Percentiles rank a stretch among this genome's conserved stretches.
These are phyloP conservation scores for Mola mola DNA, from an alignment of 2,113 vertebrate species.

Conservation along the genomic window DNA sequence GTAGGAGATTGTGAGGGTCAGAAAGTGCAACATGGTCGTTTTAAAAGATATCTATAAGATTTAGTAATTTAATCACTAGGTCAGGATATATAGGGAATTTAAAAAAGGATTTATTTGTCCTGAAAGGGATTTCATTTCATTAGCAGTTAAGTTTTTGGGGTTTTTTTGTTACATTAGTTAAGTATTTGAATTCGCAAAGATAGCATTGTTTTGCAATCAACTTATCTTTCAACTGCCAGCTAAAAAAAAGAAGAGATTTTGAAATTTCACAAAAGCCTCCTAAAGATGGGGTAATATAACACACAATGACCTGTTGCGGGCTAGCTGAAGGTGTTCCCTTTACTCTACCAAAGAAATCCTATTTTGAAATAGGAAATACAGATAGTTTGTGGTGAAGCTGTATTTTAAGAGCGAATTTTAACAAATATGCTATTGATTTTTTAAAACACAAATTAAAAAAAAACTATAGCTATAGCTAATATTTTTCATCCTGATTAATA, in stretches of 20 bases:
- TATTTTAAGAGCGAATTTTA: no score
- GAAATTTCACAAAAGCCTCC: constrained; percentile 33
- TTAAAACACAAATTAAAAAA: no score
- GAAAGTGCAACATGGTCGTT: no score
- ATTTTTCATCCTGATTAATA: no score
- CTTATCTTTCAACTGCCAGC: constrained; percentile 18
- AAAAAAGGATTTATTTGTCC: no score
- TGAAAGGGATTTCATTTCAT: no score
- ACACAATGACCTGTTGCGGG: constrained; percentile 9
- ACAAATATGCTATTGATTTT: not conserved
- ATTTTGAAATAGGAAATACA: not conserved
- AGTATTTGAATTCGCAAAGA: not conserved
- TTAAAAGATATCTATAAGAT: no score
- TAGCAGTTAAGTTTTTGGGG: no score
- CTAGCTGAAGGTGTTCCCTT: constrained; percentile 16
- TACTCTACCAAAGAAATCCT: not conserved
- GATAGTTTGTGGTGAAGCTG: not conserved
- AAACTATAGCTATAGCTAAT: no score
- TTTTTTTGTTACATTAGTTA: not conserved
- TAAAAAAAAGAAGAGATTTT: constrained; percentile 43
- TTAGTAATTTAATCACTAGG: no score
- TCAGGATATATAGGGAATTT: no score
- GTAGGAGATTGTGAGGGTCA: no score
- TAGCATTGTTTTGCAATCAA: constrained; percentile 35
- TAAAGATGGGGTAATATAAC: constrained; percentile 26